phyloP scores from a whole-genome alignment of 2,888 invertebrate species.

The Acleris holmiana region DNA sequence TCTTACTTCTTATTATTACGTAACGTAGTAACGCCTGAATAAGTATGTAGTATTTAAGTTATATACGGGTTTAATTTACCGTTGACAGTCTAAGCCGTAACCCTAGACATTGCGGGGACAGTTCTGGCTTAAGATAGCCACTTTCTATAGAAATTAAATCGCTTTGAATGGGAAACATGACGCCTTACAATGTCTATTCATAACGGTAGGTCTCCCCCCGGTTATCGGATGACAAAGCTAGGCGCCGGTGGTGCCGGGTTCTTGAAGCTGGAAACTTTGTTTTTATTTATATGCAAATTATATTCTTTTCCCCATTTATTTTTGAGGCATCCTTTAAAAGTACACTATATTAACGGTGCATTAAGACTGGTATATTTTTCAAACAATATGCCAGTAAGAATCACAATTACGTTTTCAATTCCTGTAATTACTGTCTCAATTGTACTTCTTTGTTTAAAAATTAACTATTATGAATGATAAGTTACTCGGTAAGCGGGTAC shows the following conservation, averaged over 20 bases:
- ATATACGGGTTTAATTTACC: conserved; percentile 23
- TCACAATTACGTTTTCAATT: no score
- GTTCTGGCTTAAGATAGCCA: conserved; percentile 31
- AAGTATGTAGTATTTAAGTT: neutral
- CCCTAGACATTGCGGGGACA: conserved; percentile 29
- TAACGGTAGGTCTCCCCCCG: conserved; percentile 53
- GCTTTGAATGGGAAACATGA: conserved; percentile 47
- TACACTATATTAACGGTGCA: no score
- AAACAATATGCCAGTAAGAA: no score
- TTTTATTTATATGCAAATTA: conserved; percentile 13
- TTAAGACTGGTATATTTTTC: no score
- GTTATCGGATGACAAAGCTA: conserved; percentile 68
- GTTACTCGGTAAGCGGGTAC: no score
- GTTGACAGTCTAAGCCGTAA: conserved; percentile 26
- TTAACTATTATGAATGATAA: no score
- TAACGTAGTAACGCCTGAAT: neutral
- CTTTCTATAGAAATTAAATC: conserved; percentile 42
- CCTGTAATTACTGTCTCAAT: no score
- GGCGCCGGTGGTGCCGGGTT: conserved; percentile 51
- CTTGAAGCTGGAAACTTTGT: conserved; percentile 41
- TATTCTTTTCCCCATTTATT: neutral
- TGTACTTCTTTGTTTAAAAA: no score
- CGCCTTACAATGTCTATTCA: conserved; percentile 53
- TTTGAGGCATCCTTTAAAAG: no score
- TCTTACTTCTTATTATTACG: neutral